Evolutionary conservation across 1,140 invertebrate species (phyloP).

Genomic region (Achatina immaculata): DNA sequence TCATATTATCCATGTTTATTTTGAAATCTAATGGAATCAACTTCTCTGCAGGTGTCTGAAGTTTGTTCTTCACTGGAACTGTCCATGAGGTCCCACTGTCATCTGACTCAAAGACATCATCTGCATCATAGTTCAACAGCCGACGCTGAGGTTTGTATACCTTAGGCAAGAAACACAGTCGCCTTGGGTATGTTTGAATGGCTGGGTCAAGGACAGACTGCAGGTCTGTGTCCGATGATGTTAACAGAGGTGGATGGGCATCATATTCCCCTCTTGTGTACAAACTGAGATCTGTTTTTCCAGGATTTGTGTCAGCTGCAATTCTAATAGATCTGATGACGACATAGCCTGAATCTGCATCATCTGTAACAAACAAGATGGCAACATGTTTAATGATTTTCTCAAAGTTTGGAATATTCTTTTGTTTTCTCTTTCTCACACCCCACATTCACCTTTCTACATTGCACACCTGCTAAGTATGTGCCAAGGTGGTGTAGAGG

Average conservation of each 20-base stretch:
- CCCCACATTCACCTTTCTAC: too few relatives aligned
- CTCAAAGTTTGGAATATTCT: too few relatives aligned
- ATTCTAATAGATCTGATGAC: constrained; percentile 48
- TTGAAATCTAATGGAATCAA: constrained; percentile 7
- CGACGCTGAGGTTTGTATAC: constrained; percentile 55
- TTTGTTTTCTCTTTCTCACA: too few relatives aligned
- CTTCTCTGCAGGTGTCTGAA: background rate
- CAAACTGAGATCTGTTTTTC: constrained; percentile 16
- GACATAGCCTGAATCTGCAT: constrained; percentile 53
- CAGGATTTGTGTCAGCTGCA: constrained; percentile 8
- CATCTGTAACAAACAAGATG: constrained; percentile 42
- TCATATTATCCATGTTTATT: background rate
- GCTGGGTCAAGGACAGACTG: background rate
- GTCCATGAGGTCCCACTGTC: constrained; percentile 9
- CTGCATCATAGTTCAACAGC: constrained; percentile 57
- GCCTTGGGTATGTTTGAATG: background rate
- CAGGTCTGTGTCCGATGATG: background rate
- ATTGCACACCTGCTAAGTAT: too few relatives aligned
- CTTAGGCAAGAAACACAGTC: constrained; percentile 30
- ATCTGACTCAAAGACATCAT: constrained; percentile 63
- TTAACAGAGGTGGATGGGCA: constrained; percentile 10
- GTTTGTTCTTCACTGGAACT: background rate
- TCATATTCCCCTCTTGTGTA: constrained; percentile 26
- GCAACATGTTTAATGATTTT: too few relatives aligned
- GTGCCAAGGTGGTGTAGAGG: too few relatives aligned